phyloP scores from a whole-genome alignment of 2,113 vertebrate genomes.

The Indicator indicator region DNA sequence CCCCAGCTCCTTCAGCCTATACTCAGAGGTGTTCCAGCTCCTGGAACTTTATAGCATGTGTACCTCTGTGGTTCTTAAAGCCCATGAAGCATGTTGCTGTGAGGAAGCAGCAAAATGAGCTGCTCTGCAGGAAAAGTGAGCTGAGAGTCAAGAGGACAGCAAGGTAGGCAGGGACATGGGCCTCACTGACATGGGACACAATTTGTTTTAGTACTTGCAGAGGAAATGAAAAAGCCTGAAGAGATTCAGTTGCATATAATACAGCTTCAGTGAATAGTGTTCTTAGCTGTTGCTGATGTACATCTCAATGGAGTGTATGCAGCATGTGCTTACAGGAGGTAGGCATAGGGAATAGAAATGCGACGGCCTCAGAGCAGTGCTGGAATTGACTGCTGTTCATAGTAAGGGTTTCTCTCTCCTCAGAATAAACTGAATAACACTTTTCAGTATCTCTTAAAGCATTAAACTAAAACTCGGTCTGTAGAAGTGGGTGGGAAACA shows the following conservation, averaged over 20 bases:
- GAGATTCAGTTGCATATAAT: background rate
- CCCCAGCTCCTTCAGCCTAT: too few relatives aligned
- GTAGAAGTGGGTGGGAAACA: background rate
- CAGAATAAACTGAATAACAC: background rate
- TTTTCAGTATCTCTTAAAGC: background rate
- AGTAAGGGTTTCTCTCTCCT: background rate
- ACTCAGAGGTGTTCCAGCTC: too few relatives aligned
- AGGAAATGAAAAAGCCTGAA: background rate
- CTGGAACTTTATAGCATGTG: background rate
- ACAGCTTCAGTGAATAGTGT: background rate
- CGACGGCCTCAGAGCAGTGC: background rate
- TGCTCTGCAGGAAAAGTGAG: background rate
- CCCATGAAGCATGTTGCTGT: background rate
- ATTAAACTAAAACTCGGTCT: background rate
- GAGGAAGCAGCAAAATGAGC: background rate
- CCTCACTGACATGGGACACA: background rate
- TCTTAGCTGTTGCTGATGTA: background rate
- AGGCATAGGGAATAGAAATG: background rate
- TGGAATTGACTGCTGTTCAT: background rate
- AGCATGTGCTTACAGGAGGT: background rate
- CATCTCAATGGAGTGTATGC: background rate
- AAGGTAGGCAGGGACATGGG: background rate
- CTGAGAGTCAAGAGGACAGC: background rate
- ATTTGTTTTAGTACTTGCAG: background rate
- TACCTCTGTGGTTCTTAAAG: background rate